A percentile compares a stretch with the other conserved stretches of the same genome.
Conservation (phyloP, 2,888 invertebrate species). For the Meiosimyza decipiens region DNA sequence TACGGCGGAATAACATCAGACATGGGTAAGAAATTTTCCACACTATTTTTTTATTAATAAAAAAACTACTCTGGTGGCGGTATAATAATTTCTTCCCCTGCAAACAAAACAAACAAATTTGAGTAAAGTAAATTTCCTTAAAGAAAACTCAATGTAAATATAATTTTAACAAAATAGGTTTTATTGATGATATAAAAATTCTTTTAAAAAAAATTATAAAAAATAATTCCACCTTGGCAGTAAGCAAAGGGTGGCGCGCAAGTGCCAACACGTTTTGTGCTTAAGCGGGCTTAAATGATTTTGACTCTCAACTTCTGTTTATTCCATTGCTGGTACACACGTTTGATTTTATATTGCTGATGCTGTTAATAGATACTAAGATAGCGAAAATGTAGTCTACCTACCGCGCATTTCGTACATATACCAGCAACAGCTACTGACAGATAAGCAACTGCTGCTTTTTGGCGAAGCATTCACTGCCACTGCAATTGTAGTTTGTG, state of each 20-base stretch:
- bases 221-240: neutral
- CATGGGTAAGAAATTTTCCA: constrained; percentile 65
- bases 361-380: no score
- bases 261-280: constrained; percentile 5
- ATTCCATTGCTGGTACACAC: neutral
- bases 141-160: no score
- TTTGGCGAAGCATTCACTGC: neutral
- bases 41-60: constrained; percentile 50
- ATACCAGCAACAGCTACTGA: constrained; percentile 56
- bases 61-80: constrained; percentile 12
- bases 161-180: neutral
- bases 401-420: constrained; percentile 42
- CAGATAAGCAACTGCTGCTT: constrained; percentile 35
- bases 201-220: no score
- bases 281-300: constrained; percentile 29
- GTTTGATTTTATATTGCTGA: neutral
- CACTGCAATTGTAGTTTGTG: neutral
- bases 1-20: constrained; percentile 66
- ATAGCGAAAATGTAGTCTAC: neutral
- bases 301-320: constrained; percentile 15
- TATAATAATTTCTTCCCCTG: neutral
- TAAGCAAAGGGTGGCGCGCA: constrained; percentile 13
- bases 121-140: neutral
- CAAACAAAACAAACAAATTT: constrained; percentile 10
- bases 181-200: neutral